phyloP scores from a whole-genome alignment of 2,113 vertebrate genomes.

The Regulus satrapa region DNA sequence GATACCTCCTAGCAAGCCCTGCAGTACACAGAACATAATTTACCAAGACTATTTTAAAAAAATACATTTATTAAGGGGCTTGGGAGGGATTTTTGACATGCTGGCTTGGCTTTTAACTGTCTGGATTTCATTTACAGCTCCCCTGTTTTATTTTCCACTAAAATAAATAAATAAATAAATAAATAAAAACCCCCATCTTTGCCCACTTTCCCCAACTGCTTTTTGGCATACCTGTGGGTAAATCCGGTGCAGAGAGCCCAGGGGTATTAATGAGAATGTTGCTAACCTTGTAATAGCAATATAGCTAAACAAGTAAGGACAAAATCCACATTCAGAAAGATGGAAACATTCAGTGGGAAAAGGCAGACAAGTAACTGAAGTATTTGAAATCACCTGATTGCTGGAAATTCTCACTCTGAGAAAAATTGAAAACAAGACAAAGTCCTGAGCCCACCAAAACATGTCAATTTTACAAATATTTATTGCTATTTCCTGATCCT shows the following conservation, averaged over 20 bases:
- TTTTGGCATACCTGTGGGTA: not conserved
- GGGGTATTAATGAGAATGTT: not conserved
- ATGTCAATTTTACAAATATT: not conserved
- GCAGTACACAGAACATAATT: not conserved
- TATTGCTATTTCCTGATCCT: not conserved
- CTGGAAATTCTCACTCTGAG: not conserved
- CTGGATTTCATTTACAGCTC: not conserved
- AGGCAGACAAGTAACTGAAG: accelerated
- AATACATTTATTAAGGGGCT: constrained; percentile 12
- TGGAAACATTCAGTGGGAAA: too few species aligned
- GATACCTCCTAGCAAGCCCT: constrained; percentile 33
- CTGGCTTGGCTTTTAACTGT: not conserved
- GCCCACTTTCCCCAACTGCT: not conserved
- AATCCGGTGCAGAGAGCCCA: not conserved
- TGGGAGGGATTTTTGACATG: not conserved
- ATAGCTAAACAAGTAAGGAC: not conserved
- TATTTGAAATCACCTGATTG: not conserved
- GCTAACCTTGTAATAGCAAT: not conserved
- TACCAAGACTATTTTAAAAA: constrained; percentile 33
- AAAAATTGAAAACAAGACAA: not conserved
- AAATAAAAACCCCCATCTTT: not conserved
- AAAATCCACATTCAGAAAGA: not conserved
- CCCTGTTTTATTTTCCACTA: not conserved
- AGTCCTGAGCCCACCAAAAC: not conserved
- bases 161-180: constrained; percentile 15